phyloP scores from a whole-genome alignment of 2,888 invertebrate species.

The Micoletzkya japonica region DNA sequence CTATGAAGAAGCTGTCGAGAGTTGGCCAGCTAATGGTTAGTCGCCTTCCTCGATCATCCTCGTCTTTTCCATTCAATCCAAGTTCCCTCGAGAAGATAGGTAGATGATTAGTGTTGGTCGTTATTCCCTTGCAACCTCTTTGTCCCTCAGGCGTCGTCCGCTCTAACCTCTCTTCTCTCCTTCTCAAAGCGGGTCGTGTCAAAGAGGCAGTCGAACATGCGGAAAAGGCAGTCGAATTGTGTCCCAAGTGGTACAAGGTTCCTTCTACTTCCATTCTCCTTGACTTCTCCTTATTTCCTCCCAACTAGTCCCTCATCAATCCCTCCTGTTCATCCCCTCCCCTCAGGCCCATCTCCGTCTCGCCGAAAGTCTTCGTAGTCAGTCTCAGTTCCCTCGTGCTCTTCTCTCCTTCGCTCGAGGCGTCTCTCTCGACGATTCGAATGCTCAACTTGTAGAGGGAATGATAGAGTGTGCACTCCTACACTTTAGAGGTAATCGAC shows the following conservation, averaged over 20 bases:
- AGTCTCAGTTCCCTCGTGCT: background rate
- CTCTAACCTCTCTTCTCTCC: slow-evolving; percentile 21
- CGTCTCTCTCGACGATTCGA: background rate
- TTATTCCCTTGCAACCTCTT: no score
- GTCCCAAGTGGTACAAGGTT: slow-evolving; percentile 24
- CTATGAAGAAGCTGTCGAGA: slow-evolving; percentile 13
- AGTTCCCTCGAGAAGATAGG: background rate
- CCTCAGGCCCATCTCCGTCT: slow-evolving; percentile 3
- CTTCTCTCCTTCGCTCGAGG: slow-evolving; percentile 14
- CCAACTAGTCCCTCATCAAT: background rate
- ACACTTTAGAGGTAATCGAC: slow-evolving; percentile 8
- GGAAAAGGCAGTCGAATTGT: slow-evolving; percentile 1
- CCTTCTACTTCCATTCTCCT: no score
- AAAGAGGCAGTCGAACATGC: slow-evolving; percentile 20
- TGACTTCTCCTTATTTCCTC: no score
- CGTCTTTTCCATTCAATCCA: background rate
- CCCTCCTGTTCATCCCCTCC: background rate
- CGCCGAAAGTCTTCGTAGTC: background rate
- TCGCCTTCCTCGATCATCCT: background rate
- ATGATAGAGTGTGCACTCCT: background rate
- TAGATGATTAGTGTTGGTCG: no score
- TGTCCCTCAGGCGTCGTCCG: slow-evolving; percentile 14
- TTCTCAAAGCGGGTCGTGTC: slow-evolving; percentile 2
- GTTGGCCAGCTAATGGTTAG: slow-evolving; percentile 25
- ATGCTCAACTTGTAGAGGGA: slow-evolving; percentile 9